phyloP scores from a whole-genome alignment of 2,888 invertebrate species.

The Mesorhabditis sp. region DNA sequence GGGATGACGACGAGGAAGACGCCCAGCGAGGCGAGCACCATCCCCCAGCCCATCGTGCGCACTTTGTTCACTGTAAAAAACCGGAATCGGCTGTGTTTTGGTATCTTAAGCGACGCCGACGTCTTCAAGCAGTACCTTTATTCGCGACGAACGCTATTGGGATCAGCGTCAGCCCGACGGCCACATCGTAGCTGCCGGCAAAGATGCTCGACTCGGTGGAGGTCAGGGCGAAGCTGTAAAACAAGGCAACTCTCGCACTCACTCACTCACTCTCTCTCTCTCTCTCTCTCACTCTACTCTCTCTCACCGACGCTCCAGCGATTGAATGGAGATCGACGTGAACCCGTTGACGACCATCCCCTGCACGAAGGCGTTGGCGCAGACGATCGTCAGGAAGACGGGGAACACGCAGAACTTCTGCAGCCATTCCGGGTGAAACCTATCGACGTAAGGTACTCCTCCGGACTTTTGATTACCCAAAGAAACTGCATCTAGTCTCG shows the following conservation, averaged over 20 bases:
- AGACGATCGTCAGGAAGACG: slow-evolving; percentile 29
- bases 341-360: slow-evolving; percentile 43
- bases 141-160: slow-evolving; percentile 30
- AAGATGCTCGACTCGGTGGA: slow-evolving; percentile 39
- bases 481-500: too few species aligned
- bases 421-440: slow-evolving; percentile 12
- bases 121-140: neutral
- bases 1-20: slow-evolving; percentile 32
- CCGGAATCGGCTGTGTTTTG: neutral
- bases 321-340: slow-evolving; percentile 36
- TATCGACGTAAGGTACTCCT: neutral
- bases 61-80: slow-evolving; percentile 39
- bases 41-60: slow-evolving; percentile 32
- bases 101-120: neutral
- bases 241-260: neutral
- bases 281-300: neutral
- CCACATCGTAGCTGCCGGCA: slow-evolving; percentile 38
- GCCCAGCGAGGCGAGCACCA: slow-evolving; percentile 38
- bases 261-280: neutral
- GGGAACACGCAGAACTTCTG: slow-evolving; percentile 28
- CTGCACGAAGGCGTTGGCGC: slow-evolving; percentile 33
- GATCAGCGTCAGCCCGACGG: slow-evolving; percentile 34
- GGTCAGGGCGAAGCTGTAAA: slow-evolving; percentile 33
- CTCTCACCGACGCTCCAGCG: slow-evolving; percentile 36
- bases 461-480: too few species aligned